Evolutionary conservation across 2,113 vertebrate species (phyloP).

Genomic region (Mustela lutreola): DNA sequence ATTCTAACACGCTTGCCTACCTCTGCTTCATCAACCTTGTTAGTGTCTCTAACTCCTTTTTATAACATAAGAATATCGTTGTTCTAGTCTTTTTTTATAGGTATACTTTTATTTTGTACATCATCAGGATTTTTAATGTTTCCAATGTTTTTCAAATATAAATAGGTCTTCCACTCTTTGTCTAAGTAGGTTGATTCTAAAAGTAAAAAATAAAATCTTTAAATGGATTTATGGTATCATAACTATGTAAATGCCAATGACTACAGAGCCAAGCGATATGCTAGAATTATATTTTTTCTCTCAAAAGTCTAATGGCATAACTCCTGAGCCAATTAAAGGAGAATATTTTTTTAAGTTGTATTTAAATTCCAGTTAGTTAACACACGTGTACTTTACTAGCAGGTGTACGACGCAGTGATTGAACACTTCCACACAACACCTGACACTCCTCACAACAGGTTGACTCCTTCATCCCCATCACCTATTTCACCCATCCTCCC

Average conservation of each 20-base stretch:
- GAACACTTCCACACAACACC: not conserved
- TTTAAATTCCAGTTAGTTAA: not conserved
- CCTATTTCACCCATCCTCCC: not conserved
- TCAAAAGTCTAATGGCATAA: not conserved
- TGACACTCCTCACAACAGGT: not conserved
- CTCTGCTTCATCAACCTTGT: not conserved
- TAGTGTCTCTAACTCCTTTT: not conserved
- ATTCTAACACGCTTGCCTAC: not conserved
- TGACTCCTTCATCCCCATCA: not conserved
- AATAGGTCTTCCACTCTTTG: not conserved
- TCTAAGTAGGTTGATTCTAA: conserved; percentile 18
- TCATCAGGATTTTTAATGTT: conserved; percentile 23
- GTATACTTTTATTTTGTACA: not conserved
- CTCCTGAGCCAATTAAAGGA: not conserved
- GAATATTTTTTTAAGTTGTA: not conserved
- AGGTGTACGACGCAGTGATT: not conserved
- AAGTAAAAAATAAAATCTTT: not conserved
- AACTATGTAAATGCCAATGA: not conserved
- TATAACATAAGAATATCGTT: not conserved
- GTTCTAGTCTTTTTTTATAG: not conserved
- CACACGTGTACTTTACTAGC: not conserved
- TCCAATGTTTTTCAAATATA: not conserved
- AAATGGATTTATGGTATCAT: not conserved
- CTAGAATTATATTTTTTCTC: not conserved
- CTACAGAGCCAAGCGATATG: not conserved